Evolutionary conservation across 1,140 invertebrate species (phyloP), one percentile per base, ranked within the genome.

Genomic region (Ceratosolen solmsi): DNA sequence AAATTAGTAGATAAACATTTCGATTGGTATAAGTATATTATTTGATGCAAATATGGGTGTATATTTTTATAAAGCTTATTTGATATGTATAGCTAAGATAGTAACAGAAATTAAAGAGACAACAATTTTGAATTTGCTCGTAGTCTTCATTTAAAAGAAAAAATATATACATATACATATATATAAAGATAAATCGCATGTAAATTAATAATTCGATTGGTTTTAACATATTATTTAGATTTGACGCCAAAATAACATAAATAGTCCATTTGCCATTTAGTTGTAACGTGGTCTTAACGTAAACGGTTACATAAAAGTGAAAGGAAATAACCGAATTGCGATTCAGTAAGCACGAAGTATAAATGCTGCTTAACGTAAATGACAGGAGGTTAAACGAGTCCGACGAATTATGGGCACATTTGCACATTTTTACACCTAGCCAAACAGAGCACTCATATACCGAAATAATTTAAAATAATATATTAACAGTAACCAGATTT

Each of bases 341-440:
- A 46, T 41, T 17, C 22, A 25, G 33, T 41, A n/a, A 46, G 5
- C 25, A 25, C 49, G 41, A 46, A 71, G 15, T n/a, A 9, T 41
- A 71, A 71, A 71, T 49, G 25, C 41, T 73, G 46, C 41, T 51
- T 33, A 73, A 54, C 25, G 54, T 73, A 15, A 33, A 49, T 41
- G 0, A 25, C 17, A 33, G 30, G 78, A 71, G n/a, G 65, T 72
- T 80, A 22, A 65, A 63, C 22, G 79, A 68, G 72, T 80, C 72
- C 72, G 49, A 68, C 60, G 15, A 74, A 38, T 65, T 65, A 79
- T 80, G 84, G 89, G 87, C 88, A 88, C 89, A 77, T 78, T 89
- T 90, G 88, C 87, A 90, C 90, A 90, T 87, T 90, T 86, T 90
- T 89, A 88, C 86, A 87, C 87, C 86, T 88, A 87, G 83, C 84